phyloP scores from a whole-genome alignment of 2,113 vertebrate genomes.

The Paramormyrops kingsleyae region DNA sequence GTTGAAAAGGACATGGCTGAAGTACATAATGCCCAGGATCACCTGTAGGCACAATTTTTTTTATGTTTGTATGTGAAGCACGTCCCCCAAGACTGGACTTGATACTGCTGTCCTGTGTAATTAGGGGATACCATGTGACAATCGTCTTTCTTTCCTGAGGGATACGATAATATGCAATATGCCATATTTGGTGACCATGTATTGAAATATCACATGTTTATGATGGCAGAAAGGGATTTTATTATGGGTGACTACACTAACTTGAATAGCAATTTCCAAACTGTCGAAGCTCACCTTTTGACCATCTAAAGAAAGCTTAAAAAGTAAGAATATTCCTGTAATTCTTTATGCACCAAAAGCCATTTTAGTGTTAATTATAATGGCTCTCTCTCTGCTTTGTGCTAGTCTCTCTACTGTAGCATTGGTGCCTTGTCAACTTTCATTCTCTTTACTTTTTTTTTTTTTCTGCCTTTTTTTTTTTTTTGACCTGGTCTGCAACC shows the following conservation, averaged over 20 bases:
- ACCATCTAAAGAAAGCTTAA: neutral
- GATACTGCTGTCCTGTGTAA: neutral
- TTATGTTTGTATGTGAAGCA: neutral
- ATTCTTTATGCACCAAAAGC: slow-evolving; percentile 1
- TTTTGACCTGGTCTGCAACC: slow-evolving; percentile 47
- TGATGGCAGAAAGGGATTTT: neutral
- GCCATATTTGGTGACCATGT: neutral
- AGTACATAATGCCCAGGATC: neutral
- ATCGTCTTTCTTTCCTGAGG: neutral
- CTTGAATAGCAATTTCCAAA: neutral
- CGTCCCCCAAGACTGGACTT: neutral
- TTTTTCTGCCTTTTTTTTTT: neutral
- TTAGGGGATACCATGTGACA: neutral
- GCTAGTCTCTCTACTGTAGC: slow-evolving; percentile 16
- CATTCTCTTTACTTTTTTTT: slow-evolving; percentile 28
- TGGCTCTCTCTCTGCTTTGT: neutral
- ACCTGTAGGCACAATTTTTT: neutral
- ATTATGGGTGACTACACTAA: neutral
- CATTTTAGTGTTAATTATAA: neutral
- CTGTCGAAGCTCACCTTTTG: neutral
- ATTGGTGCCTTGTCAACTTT: slow-evolving; percentile 25
- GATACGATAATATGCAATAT: neutral
- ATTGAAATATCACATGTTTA: neutral
- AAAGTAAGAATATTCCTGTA: neutral
- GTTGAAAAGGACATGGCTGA: neutral